Evolutionary conservation across 2,113 vertebrate genomes (phyloP), one percentile per base, ranked within the genome.

Genomic region (Merops nubicus): DNA sequence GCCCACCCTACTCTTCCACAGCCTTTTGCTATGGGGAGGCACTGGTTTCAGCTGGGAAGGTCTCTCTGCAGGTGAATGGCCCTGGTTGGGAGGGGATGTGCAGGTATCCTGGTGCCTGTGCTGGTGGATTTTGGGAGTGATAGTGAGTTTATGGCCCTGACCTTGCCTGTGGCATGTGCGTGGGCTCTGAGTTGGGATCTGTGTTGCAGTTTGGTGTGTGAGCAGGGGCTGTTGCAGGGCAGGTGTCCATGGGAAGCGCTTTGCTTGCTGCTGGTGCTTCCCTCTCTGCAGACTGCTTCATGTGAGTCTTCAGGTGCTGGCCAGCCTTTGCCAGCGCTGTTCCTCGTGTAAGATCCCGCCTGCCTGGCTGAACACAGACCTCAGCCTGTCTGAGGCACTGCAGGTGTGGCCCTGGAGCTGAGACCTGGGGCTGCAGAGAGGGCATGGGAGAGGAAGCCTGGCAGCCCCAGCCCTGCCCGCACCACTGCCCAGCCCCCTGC

Each of bases 131-230:
- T 77, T 56, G n/a, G 28, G 31, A 17, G 28, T 29, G 50, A 16
- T 57, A 40, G 31, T 86, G 75, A 26, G 25, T 73, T 80, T 59
- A 5, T 18, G n/a, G 19, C 13, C 4, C n/a, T 63, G 36, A 42
- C 7, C 33, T 38, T 81, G 45, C 28, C 7, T 1, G 3, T 36
- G 26, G 13, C 5, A 15, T 0, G 0, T 48, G 6, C 17, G 57
- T 40, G 69, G 16, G n/a, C 67, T 14, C 1, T 15, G 16, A 34
- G 17, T 0, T 16, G 73, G 20, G 34, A 29, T 20, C 21, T 51
- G 21, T 21, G 65, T 51, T 2, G 11, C 34, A 3, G 33, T 13
- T 38, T 2, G 15, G 23, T 33, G 50, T 0, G 0, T 21, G 81
- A 65, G 43, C 17, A 56, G 74, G 63, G 73, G 50, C 45, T 72